phyloP scores from a whole-genome alignment of 2,888 invertebrate species.

The Furcula furcula region DNA sequence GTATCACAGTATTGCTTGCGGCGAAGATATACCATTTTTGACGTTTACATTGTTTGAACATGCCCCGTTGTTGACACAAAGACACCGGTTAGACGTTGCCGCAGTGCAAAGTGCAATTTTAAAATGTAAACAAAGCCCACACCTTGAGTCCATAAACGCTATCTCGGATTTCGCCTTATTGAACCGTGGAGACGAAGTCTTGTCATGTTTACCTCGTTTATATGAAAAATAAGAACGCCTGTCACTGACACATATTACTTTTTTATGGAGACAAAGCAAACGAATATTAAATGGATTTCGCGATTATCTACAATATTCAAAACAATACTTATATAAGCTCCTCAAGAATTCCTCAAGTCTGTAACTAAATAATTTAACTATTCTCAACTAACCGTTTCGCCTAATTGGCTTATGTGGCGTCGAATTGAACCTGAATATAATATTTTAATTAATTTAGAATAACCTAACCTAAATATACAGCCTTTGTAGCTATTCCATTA shows the following conservation, averaged over 20 bases:
- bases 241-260: slow-evolving; percentile 31
- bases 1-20: slow-evolving; percentile 38
- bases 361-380: no score
- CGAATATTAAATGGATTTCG: slow-evolving; percentile 23
- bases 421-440: no score
- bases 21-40: slow-evolving; percentile 64
- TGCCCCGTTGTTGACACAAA: slow-evolving; percentile 65
- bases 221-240: slow-evolving; percentile 40
- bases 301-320: no score
- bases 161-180: slow-evolving; percentile 72
- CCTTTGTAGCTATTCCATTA: no score
- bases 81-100: slow-evolving; percentile 61
- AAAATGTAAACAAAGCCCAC: slow-evolving; percentile 77
- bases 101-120: slow-evolving; percentile 80
- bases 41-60: slow-evolving; percentile 74
- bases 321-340: no score
- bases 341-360: no score
- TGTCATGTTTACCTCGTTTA: slow-evolving; percentile 48
- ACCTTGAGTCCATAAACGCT: slow-evolving; percentile 71
- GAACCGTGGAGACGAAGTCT: slow-evolving; percentile 58
- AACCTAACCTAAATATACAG: no score
- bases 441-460: no score
- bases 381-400: no score
- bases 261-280: slow-evolving; percentile 25
- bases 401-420: no score